A percentile compares a stretch with the other conserved stretches of the same genome.
These are phyloP conservation scores for Aradophagus sp. DNA, from an alignment of 1,140 invertebrate genomes.

Conservation along the genomic window DNA sequence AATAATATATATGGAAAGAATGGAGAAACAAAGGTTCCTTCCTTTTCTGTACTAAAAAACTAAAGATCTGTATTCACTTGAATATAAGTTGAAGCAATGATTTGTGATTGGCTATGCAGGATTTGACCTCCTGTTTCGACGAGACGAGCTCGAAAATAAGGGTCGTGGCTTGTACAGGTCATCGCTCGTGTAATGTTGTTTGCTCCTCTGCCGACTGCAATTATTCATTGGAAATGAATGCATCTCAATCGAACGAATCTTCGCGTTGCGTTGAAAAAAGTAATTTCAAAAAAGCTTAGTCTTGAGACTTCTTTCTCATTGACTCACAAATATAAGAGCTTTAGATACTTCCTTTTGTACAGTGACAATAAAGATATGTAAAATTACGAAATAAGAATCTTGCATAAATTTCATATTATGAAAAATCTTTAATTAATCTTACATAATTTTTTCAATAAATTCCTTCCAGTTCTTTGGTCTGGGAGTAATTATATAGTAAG, in stretches of 20 bases:
- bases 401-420: too few relatives aligned
- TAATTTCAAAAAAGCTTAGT: too few relatives aligned
- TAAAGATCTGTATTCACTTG: slow-evolving; percentile 12
- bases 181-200: slow-evolving; percentile 79
- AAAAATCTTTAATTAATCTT: too few relatives aligned
- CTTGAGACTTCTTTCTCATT: too few relatives aligned
- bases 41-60: slow-evolving; percentile 22
- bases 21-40: neutral
- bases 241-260: slow-evolving; percentile 38
- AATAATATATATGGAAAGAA: neutral
- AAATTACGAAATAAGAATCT: too few relatives aligned
- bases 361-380: too few relatives aligned
- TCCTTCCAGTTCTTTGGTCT: too few relatives aligned
- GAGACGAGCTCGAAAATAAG: slow-evolving; percentile 73
- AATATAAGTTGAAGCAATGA: slow-evolving; percentile 23
- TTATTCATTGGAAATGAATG: slow-evolving; percentile 48
- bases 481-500: too few relatives aligned
- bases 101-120: slow-evolving; percentile 65
- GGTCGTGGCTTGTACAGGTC: slow-evolving; percentile 82
- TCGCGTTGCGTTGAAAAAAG: slow-evolving; percentile 13
- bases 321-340: too few relatives aligned
- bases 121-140: slow-evolving; percentile 72
- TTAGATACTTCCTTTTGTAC: too few relatives aligned
- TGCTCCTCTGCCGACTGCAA: slow-evolving; percentile 68
- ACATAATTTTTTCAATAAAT: too few relatives aligned